Evolutionary conservation across 2,797 vertebrate genomes (phyloP).

Genomic region (Rhincodon typus): DNA sequence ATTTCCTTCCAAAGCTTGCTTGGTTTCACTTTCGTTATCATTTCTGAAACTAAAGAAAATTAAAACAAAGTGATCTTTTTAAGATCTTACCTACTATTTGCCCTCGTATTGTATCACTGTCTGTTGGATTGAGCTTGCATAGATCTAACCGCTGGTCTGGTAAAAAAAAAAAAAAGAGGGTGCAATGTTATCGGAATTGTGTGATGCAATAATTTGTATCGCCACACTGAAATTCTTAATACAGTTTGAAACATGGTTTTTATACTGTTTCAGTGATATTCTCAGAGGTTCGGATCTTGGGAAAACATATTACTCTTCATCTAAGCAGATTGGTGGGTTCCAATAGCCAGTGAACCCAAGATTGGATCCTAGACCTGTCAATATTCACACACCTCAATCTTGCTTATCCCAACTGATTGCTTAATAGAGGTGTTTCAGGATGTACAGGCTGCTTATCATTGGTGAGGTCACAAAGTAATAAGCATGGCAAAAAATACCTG

Average conservation of each 20-base stretch:
- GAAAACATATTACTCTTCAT: neutral
- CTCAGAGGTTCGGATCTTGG: neutral
- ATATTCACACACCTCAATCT: neutral
- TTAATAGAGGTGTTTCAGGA: neutral
- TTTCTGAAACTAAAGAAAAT: too few species aligned
- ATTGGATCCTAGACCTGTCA: neutral
- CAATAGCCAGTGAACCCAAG: neutral
- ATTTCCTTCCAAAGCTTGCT: too few species aligned
- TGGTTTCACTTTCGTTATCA: too few species aligned
- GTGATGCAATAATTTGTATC: neutral
- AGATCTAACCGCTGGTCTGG: conserved; percentile 97
- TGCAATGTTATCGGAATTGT: neutral
- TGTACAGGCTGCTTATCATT: neutral
- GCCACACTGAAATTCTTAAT: neutral
- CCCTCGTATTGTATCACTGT: conserved; percentile 91
- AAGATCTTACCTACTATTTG: conserved; percentile 88
- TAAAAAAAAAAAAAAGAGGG: neutral
- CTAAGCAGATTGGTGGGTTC: neutral
- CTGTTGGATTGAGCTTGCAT: conserved; percentile 94
- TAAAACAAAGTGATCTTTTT: neutral
- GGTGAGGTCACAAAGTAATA: neutral
- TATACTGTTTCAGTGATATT: neutral
- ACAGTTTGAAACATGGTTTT: neutral
- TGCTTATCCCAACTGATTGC: neutral
- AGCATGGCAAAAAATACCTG: neutral